Evolutionary conservation across 2,797 vertebrate genomes (phyloP).

Genomic region (Percopsis omiscomaycus): DNA sequence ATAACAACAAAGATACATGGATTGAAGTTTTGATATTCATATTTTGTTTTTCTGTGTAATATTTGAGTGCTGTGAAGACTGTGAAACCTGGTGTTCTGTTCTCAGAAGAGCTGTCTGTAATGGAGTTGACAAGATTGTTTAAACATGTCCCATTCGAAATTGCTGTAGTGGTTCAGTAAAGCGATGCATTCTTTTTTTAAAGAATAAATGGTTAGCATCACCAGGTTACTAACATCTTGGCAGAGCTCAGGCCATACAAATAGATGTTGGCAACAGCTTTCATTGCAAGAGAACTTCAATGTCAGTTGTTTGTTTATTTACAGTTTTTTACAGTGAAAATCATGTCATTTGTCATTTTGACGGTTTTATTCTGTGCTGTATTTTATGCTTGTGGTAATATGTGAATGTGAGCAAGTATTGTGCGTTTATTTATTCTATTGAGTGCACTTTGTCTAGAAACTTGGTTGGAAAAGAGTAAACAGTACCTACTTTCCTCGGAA

Average conservation of each 20-base stretch:
- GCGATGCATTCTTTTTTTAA: constrained; percentile 49
- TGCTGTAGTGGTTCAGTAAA: constrained; percentile 50
- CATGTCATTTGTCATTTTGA: constrained; percentile 22
- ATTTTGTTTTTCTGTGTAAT: constrained; percentile 48
- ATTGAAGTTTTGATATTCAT: constrained; percentile 34
- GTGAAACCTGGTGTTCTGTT: constrained; percentile 17
- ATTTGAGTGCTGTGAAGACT: constrained; percentile 48
- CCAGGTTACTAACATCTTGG: constrained; percentile 64
- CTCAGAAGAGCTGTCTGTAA: constrained; percentile 17
- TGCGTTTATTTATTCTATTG: constrained; percentile 54
- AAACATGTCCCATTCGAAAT: constrained; percentile 57
- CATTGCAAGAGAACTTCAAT: constrained; percentile 45
- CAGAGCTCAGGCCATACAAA: constrained; percentile 36
- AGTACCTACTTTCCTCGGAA: constrained; percentile 29
- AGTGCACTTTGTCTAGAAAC: constrained; percentile 68
- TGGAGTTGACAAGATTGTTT: constrained; percentile 49
- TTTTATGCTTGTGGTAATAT: constrained; percentile 29
- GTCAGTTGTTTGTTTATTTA: constrained; percentile 38
- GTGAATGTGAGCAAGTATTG: constrained; percentile 49
- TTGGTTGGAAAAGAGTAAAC: constrained; percentile 44
- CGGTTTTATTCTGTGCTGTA: constrained; percentile 24
- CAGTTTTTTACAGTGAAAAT: too few species aligned
- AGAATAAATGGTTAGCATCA: constrained; percentile 44
- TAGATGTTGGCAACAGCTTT: constrained; percentile 52
- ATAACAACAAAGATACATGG: constrained; percentile 37